phyloP scores from a whole-genome alignment of 1,140 invertebrate species.

The Druon quercuslanigerum region DNA sequence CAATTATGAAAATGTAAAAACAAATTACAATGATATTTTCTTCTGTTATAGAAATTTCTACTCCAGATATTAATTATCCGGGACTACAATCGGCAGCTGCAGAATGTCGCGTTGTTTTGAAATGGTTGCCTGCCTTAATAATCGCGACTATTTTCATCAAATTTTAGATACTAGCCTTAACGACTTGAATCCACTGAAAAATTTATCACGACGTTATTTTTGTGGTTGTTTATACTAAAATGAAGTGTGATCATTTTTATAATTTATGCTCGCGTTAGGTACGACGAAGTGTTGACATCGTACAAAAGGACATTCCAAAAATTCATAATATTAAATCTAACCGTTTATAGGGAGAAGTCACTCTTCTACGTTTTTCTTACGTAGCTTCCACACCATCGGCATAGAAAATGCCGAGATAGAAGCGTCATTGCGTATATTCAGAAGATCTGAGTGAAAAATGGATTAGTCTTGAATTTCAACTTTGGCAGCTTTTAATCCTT shows the following conservation, averaged over 20 bases:
- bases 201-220: slow-evolving; percentile 54
- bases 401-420: neutral
- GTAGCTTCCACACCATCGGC: no score
- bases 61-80: slow-evolving; percentile 83
- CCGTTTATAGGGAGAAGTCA: neutral
- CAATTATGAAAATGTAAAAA: neutral
- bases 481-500: neutral
- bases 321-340: slow-evolving; percentile 36
- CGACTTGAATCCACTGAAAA: slow-evolving; percentile 48
- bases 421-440: neutral
- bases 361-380: neutral
- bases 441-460: slow-evolving; percentile 1
- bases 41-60: slow-evolving; percentile 79
- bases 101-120: slow-evolving; percentile 55
- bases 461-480: neutral
- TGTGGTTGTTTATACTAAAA: slow-evolving; percentile 56
- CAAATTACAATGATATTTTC: slow-evolving; percentile 31
- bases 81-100: slow-evolving; percentile 73
- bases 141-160: slow-evolving; percentile 55
- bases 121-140: slow-evolving; percentile 59
- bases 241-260: slow-evolving; percentile 37
- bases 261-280: slow-evolving; percentile 37
- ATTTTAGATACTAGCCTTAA: slow-evolving; percentile 53
- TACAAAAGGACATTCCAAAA: slow-evolving; percentile 60
- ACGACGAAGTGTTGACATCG: slow-evolving; percentile 42